A percentile compares a stretch with the other conserved stretches of the same genome.
These are phyloP conservation scores for Drosophila antonietae DNA, from an alignment of 2,888 invertebrate genomes.

Conservation along the genomic window DNA sequence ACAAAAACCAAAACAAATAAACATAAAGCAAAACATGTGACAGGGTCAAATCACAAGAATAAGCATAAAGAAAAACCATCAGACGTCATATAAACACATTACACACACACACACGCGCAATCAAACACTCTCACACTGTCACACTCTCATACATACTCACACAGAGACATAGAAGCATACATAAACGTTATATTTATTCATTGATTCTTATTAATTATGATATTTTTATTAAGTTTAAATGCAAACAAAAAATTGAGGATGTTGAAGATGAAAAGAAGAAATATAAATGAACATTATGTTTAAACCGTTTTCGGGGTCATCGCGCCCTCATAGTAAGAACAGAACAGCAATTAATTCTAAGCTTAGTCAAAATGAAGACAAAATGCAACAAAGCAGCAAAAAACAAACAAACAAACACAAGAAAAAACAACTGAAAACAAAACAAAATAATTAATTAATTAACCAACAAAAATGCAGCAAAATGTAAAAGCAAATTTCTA, in stretches of 20 bases:
- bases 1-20: slow-evolving; percentile 13
- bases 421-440: slow-evolving; percentile 11
- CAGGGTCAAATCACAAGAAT: slow-evolving; percentile 26
- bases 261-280: slow-evolving; percentile 34
- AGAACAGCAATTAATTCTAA: slow-evolving; percentile 83
- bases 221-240: slow-evolving; percentile 77
- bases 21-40: slow-evolving; percentile 40
- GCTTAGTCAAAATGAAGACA: slow-evolving; percentile 79
- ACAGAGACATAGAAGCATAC: slow-evolving; percentile 53
- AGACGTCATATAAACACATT: slow-evolving; percentile 29
- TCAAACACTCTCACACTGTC: slow-evolving; percentile 43
- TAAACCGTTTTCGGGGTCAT: slow-evolving; percentile 62
- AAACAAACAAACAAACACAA: slow-evolving; percentile 23
- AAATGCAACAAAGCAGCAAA: slow-evolving; percentile 54
- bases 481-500: slow-evolving; percentile 53
- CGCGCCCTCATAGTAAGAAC: slow-evolving; percentile 74
- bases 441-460: slow-evolving; percentile 28
- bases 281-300: slow-evolving; percentile 63
- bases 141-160: slow-evolving; percentile 41
- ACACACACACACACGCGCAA: slow-evolving; percentile 14
- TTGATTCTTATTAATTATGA: slow-evolving; percentile 79
- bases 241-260: slow-evolving; percentile 22
- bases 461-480: slow-evolving; percentile 49
- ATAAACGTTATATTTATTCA: slow-evolving; percentile 77
- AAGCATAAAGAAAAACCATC: slow-evolving; percentile 28